Percentiles rank a stretch among this genome's conserved stretches.
phyloP scores from a whole-genome alignment of 2,888 invertebrate genomes.

The Heteropelma amictum region DNA sequence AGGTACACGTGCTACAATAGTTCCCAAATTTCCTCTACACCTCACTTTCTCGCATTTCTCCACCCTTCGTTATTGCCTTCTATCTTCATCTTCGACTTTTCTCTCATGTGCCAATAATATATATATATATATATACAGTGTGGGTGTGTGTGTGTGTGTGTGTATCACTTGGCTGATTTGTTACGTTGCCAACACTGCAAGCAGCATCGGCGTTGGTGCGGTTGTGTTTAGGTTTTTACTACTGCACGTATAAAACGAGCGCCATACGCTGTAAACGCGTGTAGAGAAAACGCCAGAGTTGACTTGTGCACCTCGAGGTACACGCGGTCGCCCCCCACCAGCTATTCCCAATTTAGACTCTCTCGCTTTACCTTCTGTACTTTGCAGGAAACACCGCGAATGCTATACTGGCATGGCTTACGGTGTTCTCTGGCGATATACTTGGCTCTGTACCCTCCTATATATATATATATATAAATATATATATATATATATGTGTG shows the following conservation, averaged over 20 bases:
- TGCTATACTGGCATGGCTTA: neutral
- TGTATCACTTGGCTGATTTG: constrained; percentile 11
- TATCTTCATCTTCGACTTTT: constrained; percentile 49
- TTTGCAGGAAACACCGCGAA: constrained; percentile 46
- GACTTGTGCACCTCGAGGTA: constrained; percentile 64
- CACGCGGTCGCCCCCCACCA: constrained; percentile 58
- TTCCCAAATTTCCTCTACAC: constrained; percentile 54
- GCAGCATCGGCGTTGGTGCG: constrained; percentile 12
- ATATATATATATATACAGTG: too few relatives aligned
- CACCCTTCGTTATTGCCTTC: constrained; percentile 49
- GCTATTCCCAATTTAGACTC: constrained; percentile 73
- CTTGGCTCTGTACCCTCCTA: too few relatives aligned
- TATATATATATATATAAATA: too few relatives aligned
- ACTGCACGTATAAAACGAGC: neutral
- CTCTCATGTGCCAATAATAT: constrained; percentile 35
- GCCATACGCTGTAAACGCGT: neutral
- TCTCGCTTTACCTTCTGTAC: constrained; percentile 62
- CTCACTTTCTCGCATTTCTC: constrained; percentile 46
- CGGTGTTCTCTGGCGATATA: neutral
- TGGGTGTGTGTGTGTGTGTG: constrained; percentile 8
- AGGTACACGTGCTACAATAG: neutral
- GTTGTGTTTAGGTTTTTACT: neutral
- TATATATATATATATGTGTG: too few relatives aligned
- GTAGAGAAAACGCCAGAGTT: constrained; percentile 59
- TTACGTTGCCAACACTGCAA: neutral